These are phyloP conservation scores for Porites evermanni DNA, from an alignment of 92 coral and sea anemone species.

Conservation along the genomic window DNA sequence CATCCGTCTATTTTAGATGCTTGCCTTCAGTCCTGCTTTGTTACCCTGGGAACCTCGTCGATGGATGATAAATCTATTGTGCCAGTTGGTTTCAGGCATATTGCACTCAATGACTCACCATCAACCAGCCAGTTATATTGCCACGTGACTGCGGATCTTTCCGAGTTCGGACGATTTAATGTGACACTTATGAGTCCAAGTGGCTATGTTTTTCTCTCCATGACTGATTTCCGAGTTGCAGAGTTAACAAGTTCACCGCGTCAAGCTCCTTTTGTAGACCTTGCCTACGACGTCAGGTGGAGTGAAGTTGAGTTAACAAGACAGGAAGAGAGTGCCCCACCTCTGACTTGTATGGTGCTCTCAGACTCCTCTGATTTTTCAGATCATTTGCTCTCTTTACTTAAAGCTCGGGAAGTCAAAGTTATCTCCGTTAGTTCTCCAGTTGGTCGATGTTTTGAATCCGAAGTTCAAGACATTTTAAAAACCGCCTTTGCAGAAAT, in stretches of 20 bases:
- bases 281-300: conserved; percentile 68
- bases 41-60: conserved; percentile 24
- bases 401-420: conserved; percentile 13
- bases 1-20: conserved; percentile 94
- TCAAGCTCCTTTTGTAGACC: conserved; percentile 24
- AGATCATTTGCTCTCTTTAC: conserved; percentile 3
- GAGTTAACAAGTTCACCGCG: conserved; percentile 51
- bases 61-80: conserved; percentile 37
- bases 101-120: conserved; percentile 16
- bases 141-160: conserved; percentile 59
- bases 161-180: conserved; percentile 43
- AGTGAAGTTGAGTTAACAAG: conserved; percentile 17
- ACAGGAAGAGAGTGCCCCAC: not conserved
- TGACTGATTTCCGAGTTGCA: conserved; percentile 60
- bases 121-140: conserved; percentile 55
- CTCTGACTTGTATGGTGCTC: conserved; percentile 35
- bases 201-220: conserved; percentile 58
- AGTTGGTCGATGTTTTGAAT: not conserved
- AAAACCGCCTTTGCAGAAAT: not conserved
- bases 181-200: conserved; percentile 59
- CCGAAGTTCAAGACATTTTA: conserved; percentile 2
- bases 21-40: conserved; percentile 84
- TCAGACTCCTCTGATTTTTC: conserved; percentile 35
- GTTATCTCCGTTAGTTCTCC: conserved; percentile 31
- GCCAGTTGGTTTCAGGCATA: conserved; percentile 49